These are phyloP conservation scores for Andrena chrysosceles DNA, from an alignment of 2,888 invertebrate species.

Conservation along the genomic window DNA sequence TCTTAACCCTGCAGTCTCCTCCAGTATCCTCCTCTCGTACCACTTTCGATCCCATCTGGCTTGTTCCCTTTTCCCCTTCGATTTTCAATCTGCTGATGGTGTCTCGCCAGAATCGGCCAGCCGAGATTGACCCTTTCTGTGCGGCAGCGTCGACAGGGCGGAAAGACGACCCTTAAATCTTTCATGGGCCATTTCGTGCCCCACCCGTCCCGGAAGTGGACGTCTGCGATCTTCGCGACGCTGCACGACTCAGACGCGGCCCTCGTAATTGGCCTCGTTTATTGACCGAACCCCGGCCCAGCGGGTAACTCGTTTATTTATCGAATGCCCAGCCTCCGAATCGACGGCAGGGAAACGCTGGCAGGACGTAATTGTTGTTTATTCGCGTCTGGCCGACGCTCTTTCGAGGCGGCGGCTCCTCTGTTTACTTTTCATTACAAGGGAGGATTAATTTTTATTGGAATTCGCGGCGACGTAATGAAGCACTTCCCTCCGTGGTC, in stretches of 20 bases:
- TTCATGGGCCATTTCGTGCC: conserved; percentile 61
- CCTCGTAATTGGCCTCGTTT: conserved; percentile 59
- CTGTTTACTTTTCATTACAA: conserved; percentile 28
- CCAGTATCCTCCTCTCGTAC: not conserved
- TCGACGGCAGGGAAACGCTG: conserved; percentile 15
- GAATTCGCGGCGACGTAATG: not conserved
- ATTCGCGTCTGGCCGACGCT: conserved; percentile 33
- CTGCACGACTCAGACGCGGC: conserved; percentile 35
- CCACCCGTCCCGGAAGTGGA: conserved; percentile 14
- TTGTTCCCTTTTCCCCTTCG: not conserved
- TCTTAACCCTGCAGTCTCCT: not conserved
- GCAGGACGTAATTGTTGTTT: conserved; percentile 55
- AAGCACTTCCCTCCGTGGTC: no score
- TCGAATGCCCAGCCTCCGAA: conserved; percentile 21
- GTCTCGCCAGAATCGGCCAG: not conserved
- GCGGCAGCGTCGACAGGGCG: conserved; percentile 16
- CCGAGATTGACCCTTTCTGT: conserved; percentile 36
- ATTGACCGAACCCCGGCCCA: conserved; percentile 39
- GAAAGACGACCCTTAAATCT: conserved; percentile 61
- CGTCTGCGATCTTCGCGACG: conserved; percentile 43
- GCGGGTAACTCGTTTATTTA: conserved; percentile 57
- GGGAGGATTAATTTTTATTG: conserved; percentile 18
- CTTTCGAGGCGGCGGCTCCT: not conserved
- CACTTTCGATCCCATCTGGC: not conserved
- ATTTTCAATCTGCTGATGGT: conserved; percentile 20